phyloP scores from a whole-genome alignment of 2,797 vertebrate genomes.

The Chloroceryle inda region DNA sequence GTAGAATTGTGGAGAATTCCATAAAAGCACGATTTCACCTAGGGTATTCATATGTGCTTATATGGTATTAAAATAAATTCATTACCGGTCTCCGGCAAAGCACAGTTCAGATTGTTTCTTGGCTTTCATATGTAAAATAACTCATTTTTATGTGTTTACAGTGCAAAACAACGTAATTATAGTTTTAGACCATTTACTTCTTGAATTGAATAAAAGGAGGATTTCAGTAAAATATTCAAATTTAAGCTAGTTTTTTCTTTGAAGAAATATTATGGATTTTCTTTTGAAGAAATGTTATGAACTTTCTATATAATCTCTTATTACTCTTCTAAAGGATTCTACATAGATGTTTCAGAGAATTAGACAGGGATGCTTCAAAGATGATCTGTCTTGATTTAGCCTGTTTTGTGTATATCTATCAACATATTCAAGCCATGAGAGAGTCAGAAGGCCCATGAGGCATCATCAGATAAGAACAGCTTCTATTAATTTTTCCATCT shows the following conservation, averaged over 20 bases:
- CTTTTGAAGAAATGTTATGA: constrained; percentile 42
- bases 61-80: constrained; percentile 40
- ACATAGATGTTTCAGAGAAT: constrained; percentile 21
- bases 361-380: constrained; percentile 15
- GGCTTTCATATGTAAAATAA: constrained; percentile 63
- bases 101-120: constrained; percentile 33
- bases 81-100: constrained; percentile 40
- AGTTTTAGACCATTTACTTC: constrained; percentile 31
- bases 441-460: constrained; percentile 16
- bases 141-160: constrained; percentile 52
- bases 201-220: neutral
- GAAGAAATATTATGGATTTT: constrained; percentile 35
- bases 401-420: constrained; percentile 21
- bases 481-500: constrained; percentile 64
- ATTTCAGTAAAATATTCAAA: constrained; percentile 41
- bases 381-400: constrained; percentile 32
- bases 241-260: constrained; percentile 45
- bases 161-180: constrained; percentile 50
- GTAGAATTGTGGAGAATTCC: constrained; percentile 34
- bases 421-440: constrained; percentile 31
- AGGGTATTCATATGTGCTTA: neutral
- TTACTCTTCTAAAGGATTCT: constrained; percentile 39
- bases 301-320: constrained; percentile 25
- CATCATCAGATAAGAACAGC: constrained; percentile 54
- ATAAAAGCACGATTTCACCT: neutral